These are phyloP conservation scores for Opisthograptis luteolata DNA, from an alignment of 2,888 invertebrate genomes.

Conservation along the genomic window DNA sequence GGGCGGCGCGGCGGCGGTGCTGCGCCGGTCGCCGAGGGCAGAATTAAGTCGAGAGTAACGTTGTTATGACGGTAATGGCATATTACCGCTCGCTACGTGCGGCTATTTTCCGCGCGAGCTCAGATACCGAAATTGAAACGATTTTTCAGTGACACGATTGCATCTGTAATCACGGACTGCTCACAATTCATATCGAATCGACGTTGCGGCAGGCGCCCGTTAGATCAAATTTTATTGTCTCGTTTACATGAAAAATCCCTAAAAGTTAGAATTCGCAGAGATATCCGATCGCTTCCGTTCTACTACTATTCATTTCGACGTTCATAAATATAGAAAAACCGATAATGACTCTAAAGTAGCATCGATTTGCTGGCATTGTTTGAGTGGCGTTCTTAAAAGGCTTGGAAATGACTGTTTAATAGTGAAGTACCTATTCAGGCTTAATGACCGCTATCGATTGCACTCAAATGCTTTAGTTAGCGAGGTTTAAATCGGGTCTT, in stretches of 20 bases:
- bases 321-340: constrained; percentile 34
- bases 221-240: constrained; percentile 20
- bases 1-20: constrained; percentile 47
- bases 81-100: constrained; percentile 69
- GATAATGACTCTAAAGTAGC: constrained; percentile 35
- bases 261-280: constrained; percentile 12
- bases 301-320: constrained; percentile 21
- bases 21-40: constrained; percentile 56
- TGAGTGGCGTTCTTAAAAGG: constrained; percentile 39
- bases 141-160: constrained; percentile 75
- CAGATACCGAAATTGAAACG: constrained; percentile 69
- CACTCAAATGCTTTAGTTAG: constrained; percentile 31
- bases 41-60: constrained; percentile 80
- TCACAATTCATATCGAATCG: constrained; percentile 35
- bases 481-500: constrained; percentile 31
- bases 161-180: constrained; percentile 56
- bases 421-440: constrained; percentile 38
- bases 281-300: constrained; percentile 14
- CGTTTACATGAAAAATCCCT: constrained; percentile 19
- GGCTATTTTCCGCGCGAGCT: constrained; percentile 66
- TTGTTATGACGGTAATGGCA: constrained; percentile 77
- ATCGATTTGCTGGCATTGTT: constrained; percentile 37
- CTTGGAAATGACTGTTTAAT: constrained; percentile 38
- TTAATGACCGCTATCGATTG: constrained; percentile 41
- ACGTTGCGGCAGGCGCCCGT: constrained; percentile 9